These are phyloP conservation scores for Pseudococcus longispinus DNA, from an alignment of 2,888 invertebrate genomes.

Conservation along the genomic window DNA sequence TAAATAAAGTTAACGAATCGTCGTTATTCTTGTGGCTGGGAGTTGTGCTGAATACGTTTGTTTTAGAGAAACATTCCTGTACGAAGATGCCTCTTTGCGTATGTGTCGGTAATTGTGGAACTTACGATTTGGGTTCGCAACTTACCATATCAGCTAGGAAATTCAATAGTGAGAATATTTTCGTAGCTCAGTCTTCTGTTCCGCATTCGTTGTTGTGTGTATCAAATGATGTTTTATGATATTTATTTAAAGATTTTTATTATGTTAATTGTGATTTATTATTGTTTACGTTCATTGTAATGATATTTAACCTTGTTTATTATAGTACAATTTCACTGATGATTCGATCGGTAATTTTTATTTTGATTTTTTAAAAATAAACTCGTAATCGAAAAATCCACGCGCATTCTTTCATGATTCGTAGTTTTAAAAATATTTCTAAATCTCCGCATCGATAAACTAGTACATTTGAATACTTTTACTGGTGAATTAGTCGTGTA, in stretches of 20 bases:
- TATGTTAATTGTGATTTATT: constrained; percentile 10
- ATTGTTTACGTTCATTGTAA: background rate
- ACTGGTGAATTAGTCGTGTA: background rate
- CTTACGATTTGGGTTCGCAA: constrained; percentile 54
- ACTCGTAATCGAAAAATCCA: background rate
- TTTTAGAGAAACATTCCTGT: constrained; percentile 21
- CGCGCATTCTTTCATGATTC: background rate
- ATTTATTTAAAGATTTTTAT: background rate
- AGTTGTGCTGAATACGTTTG: constrained; percentile 47
- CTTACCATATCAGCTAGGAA: constrained; percentile 53
- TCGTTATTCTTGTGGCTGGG: constrained; percentile 51
- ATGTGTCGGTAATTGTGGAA: constrained; percentile 40
- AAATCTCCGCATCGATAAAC: background rate
- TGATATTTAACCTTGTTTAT: background rate
- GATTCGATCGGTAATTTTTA: background rate
- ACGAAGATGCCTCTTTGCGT: constrained; percentile 7
- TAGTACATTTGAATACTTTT: background rate
- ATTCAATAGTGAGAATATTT: constrained; percentile 38
- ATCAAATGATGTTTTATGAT: constrained; percentile 52
- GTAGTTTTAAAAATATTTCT: background rate
- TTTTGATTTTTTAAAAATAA: background rate
- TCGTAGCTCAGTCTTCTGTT: constrained; percentile 39
- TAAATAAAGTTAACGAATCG: constrained; percentile 48
- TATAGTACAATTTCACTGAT: background rate
- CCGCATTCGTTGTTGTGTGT: constrained; percentile 50